Evolutionary conservation across 2,113 vertebrate species (phyloP).

Genomic region (Dasyurus viverrinus): DNA sequence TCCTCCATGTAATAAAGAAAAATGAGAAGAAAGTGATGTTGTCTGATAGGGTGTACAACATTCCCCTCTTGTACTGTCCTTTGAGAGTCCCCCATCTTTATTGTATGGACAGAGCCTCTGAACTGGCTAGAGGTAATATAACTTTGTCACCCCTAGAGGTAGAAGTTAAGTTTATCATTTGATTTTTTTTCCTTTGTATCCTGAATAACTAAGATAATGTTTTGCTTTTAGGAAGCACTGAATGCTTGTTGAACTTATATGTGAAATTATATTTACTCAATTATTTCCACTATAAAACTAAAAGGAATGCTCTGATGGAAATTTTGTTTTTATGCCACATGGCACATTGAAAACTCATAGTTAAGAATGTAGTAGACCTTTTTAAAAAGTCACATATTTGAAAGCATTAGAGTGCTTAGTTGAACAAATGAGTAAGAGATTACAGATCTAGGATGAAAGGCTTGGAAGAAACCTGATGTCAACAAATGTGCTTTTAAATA

Average conservation of each 20-base stretch:
- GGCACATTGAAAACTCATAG: neutral
- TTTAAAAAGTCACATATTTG: neutral
- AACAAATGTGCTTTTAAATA: neutral
- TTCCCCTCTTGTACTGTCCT: neutral
- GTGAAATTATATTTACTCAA: neutral
- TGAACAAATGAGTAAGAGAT: neutral
- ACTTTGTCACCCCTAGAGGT: neutral
- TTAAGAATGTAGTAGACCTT: neutral
- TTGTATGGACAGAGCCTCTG: neutral
- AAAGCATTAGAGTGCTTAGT: constrained; percentile 3
- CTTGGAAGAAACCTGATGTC: constrained; percentile 8
- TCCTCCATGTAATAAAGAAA: neutral
- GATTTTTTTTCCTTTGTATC: neutral
- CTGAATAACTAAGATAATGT: neutral
- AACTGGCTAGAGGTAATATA: neutral
- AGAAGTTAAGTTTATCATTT: neutral
- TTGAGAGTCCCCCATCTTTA: neutral
- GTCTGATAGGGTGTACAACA: neutral
- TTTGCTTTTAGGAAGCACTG: neutral
- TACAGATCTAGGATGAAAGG: neutral
- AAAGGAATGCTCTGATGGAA: constrained; percentile 8
- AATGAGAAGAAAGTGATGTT: neutral
- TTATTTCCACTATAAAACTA: neutral
- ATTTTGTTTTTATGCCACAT: neutral
- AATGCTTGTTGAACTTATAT: neutral